Evolutionary conservation across 1,140 invertebrate species (phyloP).

Genomic region (Schmidtea mediterranea): DNA sequence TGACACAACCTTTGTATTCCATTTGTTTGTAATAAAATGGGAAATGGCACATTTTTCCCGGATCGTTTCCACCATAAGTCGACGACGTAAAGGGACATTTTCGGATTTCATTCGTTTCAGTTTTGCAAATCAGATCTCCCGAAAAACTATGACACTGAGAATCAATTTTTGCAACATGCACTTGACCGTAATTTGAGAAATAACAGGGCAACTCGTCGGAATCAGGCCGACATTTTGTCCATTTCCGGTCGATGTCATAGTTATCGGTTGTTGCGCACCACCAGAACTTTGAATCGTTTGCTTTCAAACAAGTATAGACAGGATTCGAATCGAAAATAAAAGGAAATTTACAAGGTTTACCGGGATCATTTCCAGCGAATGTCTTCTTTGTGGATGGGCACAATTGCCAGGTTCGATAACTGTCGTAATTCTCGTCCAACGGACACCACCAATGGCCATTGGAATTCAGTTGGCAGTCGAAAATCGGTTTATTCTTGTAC

Average conservation of each 20-base stretch:
- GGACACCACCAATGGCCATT: neutral
- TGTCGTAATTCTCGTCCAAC: neutral
- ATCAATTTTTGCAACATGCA: neutral
- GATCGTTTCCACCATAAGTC: neutral
- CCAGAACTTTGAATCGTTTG: neutral
- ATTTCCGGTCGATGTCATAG: neutral
- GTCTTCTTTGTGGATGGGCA: neutral
- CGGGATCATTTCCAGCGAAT: neutral
- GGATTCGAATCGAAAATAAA: neutral
- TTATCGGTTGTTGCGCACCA: constrained; percentile 1
- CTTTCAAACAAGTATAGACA: neutral
- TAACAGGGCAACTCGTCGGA: neutral
- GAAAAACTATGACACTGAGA: neutral
- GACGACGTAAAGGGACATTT: neutral
- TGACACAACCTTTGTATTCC: neutral
- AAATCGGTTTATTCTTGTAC: no score
- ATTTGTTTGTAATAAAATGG: neutral
- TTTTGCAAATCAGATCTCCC: neutral
- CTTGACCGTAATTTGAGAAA: neutral
- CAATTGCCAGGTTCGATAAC: neutral
- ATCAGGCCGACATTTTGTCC: neutral
- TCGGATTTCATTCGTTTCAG: neutral
- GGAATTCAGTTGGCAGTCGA: no score
- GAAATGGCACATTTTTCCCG: neutral
- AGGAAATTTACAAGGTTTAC: neutral